Base-by-base conservation (phyloP, 2,888 invertebrate species). In the Dynastes maya region DNA sequence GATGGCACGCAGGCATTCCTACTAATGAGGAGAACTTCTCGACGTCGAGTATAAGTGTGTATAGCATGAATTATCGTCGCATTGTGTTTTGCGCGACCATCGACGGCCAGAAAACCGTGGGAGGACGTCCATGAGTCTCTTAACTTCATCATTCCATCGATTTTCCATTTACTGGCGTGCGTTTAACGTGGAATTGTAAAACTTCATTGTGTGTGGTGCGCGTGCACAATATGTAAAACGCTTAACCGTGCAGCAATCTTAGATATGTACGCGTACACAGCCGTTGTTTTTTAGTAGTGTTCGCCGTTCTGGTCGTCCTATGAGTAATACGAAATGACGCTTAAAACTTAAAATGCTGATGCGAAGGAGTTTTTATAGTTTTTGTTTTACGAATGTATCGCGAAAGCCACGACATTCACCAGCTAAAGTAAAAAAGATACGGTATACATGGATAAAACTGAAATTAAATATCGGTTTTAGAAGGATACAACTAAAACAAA, bases 1-100 rank as follows among this genome's bases (percentile, higher is more conserved):
- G 37, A 78, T 70, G 68, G 79, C 79, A 80, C 77, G 80, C 81
- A 80, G 77, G 80, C 78, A 79, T 80, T 80, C 81, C 78, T 79
- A 81, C 80, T 81, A 80, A 81, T 81, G 81, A 80, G 80, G 49
- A 55, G 68, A 37, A 45, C 70, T 61, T 40, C 68, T 76, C 61
- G 78, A 71, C 78, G 78, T 64, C 74, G 81, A 74, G 80, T 45
- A 45, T 80, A 80, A 81, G 79, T 65, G 76, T 76, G 67, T 45
- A 55, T 55, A 61, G 76, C 68, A 76, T 76, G 76, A 67, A 77
- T 77, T 67, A 68, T 77, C 67, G 65, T 16, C 58, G 55, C 45
- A 68, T 74, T 74, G 61, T 74, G 45, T 74, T 77, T 68, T 58
- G 76, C 49, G 68, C 76, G 67, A 67, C 68, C 76, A 67, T 45